These are phyloP conservation scores for Hippoglossus stenolepis DNA, from an alignment of 2,113 vertebrate genomes.

Conservation along the genomic window DNA sequence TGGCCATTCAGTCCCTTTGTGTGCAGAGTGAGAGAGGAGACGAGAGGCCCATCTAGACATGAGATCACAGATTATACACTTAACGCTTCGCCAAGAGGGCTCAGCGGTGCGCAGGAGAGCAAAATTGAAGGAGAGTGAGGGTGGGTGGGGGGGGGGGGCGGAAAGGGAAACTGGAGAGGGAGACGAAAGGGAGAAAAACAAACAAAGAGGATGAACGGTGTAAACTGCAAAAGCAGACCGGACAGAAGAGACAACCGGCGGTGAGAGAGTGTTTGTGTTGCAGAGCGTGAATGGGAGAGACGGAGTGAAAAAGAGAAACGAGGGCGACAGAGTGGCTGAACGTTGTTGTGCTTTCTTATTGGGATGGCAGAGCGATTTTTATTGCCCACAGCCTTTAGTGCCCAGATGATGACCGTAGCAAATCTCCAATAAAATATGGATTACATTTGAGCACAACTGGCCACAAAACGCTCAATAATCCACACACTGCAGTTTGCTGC, in stretches of 20 bases:
- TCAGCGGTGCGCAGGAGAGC: conserved; percentile 61
- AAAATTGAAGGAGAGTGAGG: conserved; percentile 42
- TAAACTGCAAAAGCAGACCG: conserved; percentile 29
- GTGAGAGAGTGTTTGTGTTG: conserved; percentile 21
- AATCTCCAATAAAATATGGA: conserved; percentile 72
- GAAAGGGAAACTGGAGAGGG: conserved; percentile 4
- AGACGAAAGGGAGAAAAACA: conserved; percentile 53
- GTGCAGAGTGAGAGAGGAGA: conserved; percentile 64
- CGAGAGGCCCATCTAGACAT: conserved; percentile 80
- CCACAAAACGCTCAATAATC: conserved; percentile 71
- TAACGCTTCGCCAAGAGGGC: conserved; percentile 75
- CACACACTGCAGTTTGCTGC: conserved; percentile 50
- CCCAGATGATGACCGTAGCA: conserved; percentile 56
- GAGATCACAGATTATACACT: conserved; percentile 85
- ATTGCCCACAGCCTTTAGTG: conserved; percentile 62
- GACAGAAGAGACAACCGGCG: conserved; percentile 21
- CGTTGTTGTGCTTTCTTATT: conserved; percentile 61
- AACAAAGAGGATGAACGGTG: conserved; percentile 47
- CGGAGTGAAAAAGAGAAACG: not conserved
- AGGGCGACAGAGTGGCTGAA: too few species aligned
- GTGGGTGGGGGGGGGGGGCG: not conserved
- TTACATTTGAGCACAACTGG: conserved; percentile 67
- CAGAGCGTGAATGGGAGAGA: conserved; percentile 6
- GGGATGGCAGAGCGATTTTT: conserved; percentile 43
- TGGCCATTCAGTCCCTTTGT: conserved; percentile 81